Evolutionary conservation across 2,113 vertebrate species (phyloP).

Genomic region (Dasyprocta punctata): DNA sequence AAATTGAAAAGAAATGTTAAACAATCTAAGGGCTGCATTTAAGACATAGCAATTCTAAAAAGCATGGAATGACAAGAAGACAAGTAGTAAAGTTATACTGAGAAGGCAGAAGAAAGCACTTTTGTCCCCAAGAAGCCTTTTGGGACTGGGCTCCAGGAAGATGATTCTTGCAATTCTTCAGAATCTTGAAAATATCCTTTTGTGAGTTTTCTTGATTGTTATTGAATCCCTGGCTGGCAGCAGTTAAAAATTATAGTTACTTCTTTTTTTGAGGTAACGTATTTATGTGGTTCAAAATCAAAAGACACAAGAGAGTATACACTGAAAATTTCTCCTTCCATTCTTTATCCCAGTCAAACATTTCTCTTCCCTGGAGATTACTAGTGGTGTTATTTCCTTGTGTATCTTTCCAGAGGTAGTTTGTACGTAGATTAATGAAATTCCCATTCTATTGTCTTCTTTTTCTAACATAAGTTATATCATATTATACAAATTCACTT

Average conservation of each 20-base stretch:
- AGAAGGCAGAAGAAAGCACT: not conserved
- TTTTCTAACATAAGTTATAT: not conserved
- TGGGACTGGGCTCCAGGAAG: not conserved
- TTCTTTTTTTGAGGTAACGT: not conserved
- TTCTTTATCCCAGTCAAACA: not conserved
- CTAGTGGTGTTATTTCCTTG: not conserved
- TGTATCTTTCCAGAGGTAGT: conserved; percentile 3
- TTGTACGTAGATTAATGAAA: conserved; percentile 35
- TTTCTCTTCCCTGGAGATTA: conserved; percentile 28
- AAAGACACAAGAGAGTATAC: not conserved
- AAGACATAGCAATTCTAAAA: not conserved
- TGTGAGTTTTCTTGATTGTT: conserved; percentile 9
- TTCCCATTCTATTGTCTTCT: not conserved
- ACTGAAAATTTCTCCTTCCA: not conserved
- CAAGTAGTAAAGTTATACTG: not conserved
- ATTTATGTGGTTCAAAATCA: conserved; percentile 10
- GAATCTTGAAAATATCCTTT: not conserved
- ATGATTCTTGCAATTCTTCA: not conserved
- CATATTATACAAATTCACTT: not conserved
- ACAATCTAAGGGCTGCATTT: not conserved
- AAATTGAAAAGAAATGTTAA: not conserved
- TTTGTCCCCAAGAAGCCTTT: not conserved
- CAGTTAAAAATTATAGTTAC: not conserved
- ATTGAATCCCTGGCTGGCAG: not conserved
- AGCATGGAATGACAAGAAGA: not conserved